These are phyloP conservation scores for Trachelus stipa DNA, from an alignment of 2,888 invertebrate genomes.

Conservation along the genomic window DNA sequence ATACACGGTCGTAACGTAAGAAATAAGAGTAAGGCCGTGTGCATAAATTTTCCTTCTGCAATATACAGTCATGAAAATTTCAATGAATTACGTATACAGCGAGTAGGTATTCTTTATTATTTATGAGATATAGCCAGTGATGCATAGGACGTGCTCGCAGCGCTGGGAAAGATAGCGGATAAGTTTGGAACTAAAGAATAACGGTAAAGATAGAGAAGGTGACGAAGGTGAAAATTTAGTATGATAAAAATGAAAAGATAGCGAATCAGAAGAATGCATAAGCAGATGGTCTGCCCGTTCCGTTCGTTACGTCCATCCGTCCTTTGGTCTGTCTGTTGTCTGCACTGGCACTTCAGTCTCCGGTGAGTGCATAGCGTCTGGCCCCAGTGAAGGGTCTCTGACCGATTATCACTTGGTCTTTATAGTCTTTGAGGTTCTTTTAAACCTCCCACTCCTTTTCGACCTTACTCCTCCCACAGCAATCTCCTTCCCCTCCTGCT, in stretches of 20 bases:
- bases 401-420: conserved; percentile 62
- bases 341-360: conserved; percentile 38
- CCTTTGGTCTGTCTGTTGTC: conserved; percentile 22
- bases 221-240: conserved; percentile 22
- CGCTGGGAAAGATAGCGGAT: conserved; percentile 16
- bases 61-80: neutral
- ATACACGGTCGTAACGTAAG: neutral
- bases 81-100: neutral
- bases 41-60: neutral
- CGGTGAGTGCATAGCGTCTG: conserved; percentile 49
- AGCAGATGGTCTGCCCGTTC: conserved; percentile 15
- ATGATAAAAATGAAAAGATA: conserved; percentile 14
- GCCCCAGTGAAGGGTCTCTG: conserved; percentile 58
- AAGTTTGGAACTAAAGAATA: conserved; percentile 13
- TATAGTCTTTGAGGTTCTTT: conserved; percentile 58
- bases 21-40: neutral
- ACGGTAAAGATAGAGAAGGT: conserved; percentile 24
- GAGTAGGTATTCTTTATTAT: conserved; percentile 32
- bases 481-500: conserved; percentile 3
- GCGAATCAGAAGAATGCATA: conserved; percentile 19
- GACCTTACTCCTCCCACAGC: conserved; percentile 17
- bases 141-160: conserved; percentile 8
- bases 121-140: conserved; percentile 31
- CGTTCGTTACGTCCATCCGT: conserved; percentile 19
- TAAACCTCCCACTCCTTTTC: conserved; percentile 32